Conservation (phyloP, 1,140 invertebrate species). For the Orius insidiosus region DNA sequence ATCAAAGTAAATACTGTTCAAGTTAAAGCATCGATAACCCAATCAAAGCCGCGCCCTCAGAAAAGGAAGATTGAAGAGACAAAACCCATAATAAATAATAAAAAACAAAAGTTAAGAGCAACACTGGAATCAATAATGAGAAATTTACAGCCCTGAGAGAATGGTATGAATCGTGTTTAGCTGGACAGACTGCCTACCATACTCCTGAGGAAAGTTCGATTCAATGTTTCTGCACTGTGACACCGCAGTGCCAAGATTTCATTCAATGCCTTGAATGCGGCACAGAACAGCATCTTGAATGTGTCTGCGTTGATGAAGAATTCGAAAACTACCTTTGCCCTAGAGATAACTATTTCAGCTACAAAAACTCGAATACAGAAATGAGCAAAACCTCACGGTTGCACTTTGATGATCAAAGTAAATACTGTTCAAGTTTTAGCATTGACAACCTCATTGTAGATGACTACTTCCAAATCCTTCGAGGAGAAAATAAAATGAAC, state of each 20-base stretch:
- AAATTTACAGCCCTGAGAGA: background rate
- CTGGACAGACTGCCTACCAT: background rate
- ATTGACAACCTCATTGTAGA: too few species aligned
- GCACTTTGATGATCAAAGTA: too few species aligned
- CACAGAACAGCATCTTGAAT: constrained; percentile 39
- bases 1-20: too few species aligned
- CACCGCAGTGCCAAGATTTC: background rate
- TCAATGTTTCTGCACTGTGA: background rate
- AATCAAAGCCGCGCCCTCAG: too few species aligned
- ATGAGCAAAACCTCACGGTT: too few species aligned
- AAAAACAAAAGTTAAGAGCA: background rate
- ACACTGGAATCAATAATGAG: constrained; percentile 1
- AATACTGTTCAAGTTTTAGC: too few species aligned
- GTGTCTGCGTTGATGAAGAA: constrained; percentile 35
- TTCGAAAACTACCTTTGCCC: constrained; percentile 32
- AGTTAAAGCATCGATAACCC: too few species aligned
- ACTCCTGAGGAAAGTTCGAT: too few species aligned
- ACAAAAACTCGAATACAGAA: constrained; percentile 35
- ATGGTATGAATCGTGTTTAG: background rate
- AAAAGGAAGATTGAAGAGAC: background rate
- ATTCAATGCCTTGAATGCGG: constrained; percentile 36
- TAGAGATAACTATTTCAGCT: constrained; percentile 28
- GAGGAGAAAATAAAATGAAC: too few species aligned
- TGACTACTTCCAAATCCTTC: too few species aligned
- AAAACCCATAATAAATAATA: background rate